Percentiles rank a stretch among this genome's conserved stretches.
These are phyloP conservation scores for Xestia rhomboidea DNA, from an alignment of 2,888 invertebrate genomes.

Conservation along the genomic window DNA sequence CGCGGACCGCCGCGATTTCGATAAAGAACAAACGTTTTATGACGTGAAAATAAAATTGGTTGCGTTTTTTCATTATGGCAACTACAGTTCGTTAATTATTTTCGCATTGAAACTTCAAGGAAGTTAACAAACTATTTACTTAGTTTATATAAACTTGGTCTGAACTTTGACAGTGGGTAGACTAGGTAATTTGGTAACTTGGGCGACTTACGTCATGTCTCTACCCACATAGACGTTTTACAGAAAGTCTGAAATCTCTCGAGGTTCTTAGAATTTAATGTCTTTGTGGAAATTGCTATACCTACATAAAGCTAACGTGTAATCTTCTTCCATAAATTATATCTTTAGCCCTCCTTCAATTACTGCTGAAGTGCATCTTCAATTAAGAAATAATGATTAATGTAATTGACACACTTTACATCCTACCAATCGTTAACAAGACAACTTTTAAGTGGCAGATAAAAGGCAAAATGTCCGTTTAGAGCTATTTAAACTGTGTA, in stretches of 20 bases:
- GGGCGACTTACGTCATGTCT: not conserved
- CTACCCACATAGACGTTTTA: not conserved
- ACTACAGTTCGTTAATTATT: slow-evolving; percentile 39
- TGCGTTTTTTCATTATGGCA: slow-evolving; percentile 46
- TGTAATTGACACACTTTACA: slow-evolving; percentile 46
- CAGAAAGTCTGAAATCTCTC: not conserved
- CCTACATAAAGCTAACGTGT: not conserved
- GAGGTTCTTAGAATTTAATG: slow-evolving; percentile 4
- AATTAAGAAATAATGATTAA: slow-evolving; percentile 37
- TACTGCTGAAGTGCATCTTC: slow-evolving; percentile 39
- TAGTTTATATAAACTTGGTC: slow-evolving; percentile 25
- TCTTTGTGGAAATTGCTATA: not conserved
- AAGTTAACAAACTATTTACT: slow-evolving; percentile 29
- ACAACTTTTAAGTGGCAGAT: slow-evolving; percentile 71
- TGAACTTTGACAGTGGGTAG: slow-evolving; percentile 26
- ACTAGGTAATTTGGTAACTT: slow-evolving; percentile 6
- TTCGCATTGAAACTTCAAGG: slow-evolving; percentile 38
- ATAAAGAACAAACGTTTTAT: slow-evolving; percentile 57
- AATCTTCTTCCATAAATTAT: not conserved
- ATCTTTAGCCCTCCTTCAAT: not conserved
- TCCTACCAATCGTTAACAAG: slow-evolving; percentile 56
- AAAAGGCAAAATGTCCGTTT: slow-evolving; percentile 73
- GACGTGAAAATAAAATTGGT: slow-evolving; percentile 42
- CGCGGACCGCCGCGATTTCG: slow-evolving; percentile 30
- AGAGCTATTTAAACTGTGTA: slow-evolving; percentile 72